phyloP scores from a whole-genome alignment of 35 echinoderm and acorn worm genomes.

The Patiria miniata region DNA sequence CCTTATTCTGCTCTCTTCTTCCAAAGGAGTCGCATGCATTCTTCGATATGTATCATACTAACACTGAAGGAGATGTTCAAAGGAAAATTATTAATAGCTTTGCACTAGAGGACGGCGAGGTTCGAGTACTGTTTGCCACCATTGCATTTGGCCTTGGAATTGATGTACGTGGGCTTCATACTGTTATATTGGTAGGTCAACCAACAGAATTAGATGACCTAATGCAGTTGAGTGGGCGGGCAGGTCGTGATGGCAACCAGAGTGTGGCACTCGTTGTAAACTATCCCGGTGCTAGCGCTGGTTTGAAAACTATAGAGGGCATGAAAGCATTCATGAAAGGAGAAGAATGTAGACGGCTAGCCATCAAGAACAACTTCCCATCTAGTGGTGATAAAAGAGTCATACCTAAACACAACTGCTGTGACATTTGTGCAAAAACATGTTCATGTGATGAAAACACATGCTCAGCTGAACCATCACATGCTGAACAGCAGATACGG shows the following conservation, averaged over 20 bases:
- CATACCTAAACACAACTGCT: background rate
- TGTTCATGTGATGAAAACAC: background rate
- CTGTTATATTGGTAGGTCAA: conserved; percentile 3
- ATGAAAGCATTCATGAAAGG: conserved; percentile 36
- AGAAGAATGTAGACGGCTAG: conserved; percentile 5
- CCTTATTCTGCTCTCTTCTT: background rate
- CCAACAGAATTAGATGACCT: conserved; percentile 34
- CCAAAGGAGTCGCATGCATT: background rate
- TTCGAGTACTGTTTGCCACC: conserved; percentile 49
- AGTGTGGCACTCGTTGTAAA: conserved; percentile 15
- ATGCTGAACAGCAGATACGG: background rate
- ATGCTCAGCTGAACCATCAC: background rate
- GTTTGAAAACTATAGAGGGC: background rate
- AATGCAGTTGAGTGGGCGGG: conserved; percentile 34
- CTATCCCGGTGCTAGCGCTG: conserved; percentile 29
- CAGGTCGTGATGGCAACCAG: conserved; percentile 27
- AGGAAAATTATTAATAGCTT: background rate
- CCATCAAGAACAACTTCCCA: conserved; percentile 10
- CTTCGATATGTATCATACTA: background rate
- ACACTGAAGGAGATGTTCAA: background rate
- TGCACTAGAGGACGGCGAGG: conserved; percentile 7
- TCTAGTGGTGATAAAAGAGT: background rate
- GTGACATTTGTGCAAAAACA: background rate
- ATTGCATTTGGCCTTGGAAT: conserved; percentile 68
- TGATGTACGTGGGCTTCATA: conserved; percentile 27